Evolutionary conservation across 2,888 invertebrate genomes (phyloP).

Genomic region (Zootermopsis nevadensis): DNA sequence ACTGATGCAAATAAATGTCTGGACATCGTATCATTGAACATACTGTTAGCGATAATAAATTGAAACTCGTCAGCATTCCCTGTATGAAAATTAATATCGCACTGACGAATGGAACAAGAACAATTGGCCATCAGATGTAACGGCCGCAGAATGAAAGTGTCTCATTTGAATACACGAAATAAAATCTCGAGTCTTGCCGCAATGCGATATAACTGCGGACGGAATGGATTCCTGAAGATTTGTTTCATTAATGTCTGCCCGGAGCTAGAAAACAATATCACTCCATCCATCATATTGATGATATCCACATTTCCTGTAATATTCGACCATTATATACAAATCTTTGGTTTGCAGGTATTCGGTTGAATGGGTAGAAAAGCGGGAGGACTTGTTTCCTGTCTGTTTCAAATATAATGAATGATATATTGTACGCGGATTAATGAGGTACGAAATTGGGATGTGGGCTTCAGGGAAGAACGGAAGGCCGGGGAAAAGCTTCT

Average conservation of each 20-base stretch:
- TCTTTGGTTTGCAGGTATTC: constrained; percentile 4
- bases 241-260: background rate
- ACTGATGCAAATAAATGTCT: too few species aligned
- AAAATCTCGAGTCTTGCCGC: too few species aligned
- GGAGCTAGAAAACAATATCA: background rate
- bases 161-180: too few species aligned
- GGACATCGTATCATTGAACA: too few species aligned
- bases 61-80: too few species aligned
- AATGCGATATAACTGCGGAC: too few species aligned
- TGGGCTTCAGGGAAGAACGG: background rate
- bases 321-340: background rate
- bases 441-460: background rate
- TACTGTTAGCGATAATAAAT: too few species aligned
- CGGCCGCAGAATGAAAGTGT: too few species aligned
- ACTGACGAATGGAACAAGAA: too few species aligned
- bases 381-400: background rate
- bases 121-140: too few species aligned
- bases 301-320: too few species aligned
- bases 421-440: background rate
- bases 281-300: background rate
- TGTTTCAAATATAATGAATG: constrained; percentile 7
- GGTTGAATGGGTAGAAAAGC: background rate
- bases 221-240: background rate
- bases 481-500: background rate
- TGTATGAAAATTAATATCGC: too few species aligned